Evolutionary conservation across 2,113 vertebrate genomes (phyloP).

Genomic region (Amphiprion percula): DNA sequence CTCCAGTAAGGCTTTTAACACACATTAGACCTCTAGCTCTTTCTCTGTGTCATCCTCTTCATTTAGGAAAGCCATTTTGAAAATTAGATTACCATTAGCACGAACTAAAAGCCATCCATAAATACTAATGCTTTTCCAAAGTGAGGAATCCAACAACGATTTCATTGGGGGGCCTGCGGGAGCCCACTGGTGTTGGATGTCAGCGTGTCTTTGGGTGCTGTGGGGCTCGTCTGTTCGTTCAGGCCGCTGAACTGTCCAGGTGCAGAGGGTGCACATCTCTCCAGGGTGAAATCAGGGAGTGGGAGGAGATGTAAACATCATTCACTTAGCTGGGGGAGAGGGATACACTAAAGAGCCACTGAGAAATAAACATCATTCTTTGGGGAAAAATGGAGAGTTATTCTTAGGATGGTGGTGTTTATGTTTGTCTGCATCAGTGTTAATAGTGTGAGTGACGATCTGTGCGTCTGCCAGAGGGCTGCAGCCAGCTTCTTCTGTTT

Average conservation of each 20-base stretch:
- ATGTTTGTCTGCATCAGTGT: conserved; percentile 69
- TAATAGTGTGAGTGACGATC: conserved; percentile 65
- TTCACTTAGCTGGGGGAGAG: conserved; percentile 45
- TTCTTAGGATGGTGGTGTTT: conserved; percentile 73
- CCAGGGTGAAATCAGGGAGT: conserved; percentile 62
- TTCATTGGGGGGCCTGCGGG: conserved; percentile 58
- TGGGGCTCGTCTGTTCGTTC: conserved; percentile 55
- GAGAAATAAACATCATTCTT: conserved; percentile 76
- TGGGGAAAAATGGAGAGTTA: conserved; percentile 62
- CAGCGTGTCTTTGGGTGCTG: conserved; percentile 47
- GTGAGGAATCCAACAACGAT: conserved; percentile 54
- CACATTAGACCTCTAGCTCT: conserved; percentile 59
- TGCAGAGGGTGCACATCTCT: conserved; percentile 58
- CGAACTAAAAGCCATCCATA: conserved; percentile 56
- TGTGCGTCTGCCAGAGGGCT: conserved; percentile 33
- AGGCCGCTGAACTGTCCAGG: conserved; percentile 66
- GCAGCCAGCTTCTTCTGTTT: conserved; percentile 50
- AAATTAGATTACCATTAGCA: conserved; percentile 69
- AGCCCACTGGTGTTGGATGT: conserved; percentile 52
- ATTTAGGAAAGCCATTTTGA: conserved; percentile 68
- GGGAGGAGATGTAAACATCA: conserved; percentile 73
- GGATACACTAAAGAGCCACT: conserved; percentile 47
- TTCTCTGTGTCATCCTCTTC: conserved; percentile 50
- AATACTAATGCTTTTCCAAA: conserved; percentile 61
- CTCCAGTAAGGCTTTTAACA: conserved; percentile 51